Evolutionary conservation across 92 coral and sea anemone genomes (phyloP).

Genomic region (Phenganax subtilis): DNA sequence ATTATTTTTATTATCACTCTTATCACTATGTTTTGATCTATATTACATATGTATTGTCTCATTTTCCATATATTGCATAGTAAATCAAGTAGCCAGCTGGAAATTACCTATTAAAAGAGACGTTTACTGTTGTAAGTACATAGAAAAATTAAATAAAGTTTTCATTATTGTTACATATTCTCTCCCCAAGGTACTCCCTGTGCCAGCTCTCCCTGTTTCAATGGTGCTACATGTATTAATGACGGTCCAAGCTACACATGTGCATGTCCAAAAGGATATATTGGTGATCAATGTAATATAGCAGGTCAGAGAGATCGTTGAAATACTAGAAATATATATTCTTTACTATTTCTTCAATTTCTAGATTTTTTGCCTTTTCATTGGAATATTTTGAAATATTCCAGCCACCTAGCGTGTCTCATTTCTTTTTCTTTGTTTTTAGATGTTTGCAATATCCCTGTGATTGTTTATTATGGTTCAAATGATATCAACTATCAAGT

Average conservation of each 20-base stretch:
- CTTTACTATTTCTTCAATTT: background rate
- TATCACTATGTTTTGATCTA: too few relatives aligned
- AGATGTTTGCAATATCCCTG: slow-evolving; percentile 25
- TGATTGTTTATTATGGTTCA: background rate
- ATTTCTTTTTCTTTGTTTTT: background rate
- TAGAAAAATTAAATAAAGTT: too few relatives aligned
- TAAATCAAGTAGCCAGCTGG: too few relatives aligned
- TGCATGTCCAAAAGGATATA: background rate
- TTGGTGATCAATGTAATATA: slow-evolving; percentile 13
- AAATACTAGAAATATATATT: background rate
- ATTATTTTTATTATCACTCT: too few relatives aligned
- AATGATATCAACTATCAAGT: background rate
- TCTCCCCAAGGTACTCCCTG: background rate
- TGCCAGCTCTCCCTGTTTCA: slow-evolving; percentile 16
- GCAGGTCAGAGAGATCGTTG: background rate
- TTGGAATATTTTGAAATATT: background rate
- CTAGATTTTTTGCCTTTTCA: background rate
- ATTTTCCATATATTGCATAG: too few relatives aligned
- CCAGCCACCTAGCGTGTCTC: background rate
- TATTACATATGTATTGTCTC: too few relatives aligned
- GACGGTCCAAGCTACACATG: background rate
- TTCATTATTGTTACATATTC: too few relatives aligned
- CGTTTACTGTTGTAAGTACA: too few relatives aligned
- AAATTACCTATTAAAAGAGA: too few relatives aligned
- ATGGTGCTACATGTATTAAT: background rate